phyloP scores from a whole-genome alignment of 2,113 vertebrate species.

The Notiomystis cincta region DNA sequence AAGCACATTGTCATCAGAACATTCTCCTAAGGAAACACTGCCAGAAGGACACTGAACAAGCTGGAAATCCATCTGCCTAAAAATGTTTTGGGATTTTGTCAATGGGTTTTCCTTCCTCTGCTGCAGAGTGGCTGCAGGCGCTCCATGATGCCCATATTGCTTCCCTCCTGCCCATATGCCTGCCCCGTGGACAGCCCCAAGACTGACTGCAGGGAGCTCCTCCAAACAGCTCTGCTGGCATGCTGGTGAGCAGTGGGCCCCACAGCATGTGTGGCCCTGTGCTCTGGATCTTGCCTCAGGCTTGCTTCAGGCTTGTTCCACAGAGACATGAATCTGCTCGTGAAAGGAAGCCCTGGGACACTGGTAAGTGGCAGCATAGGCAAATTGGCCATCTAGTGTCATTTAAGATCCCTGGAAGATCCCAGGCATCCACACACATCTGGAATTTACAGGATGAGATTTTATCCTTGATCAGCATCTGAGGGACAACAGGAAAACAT shows the following conservation, averaged over 20 bases:
- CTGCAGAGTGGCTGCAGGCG: neutral
- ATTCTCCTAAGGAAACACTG: neutral
- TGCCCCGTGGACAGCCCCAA: neutral
- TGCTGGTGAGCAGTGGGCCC: neutral
- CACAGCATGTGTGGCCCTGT: neutral
- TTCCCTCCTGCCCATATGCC: neutral
- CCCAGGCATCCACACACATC: neutral
- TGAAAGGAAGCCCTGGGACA: neutral
- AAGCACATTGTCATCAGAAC: neutral
- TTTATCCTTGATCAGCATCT: rapidly evolving
- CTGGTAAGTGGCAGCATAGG: neutral
- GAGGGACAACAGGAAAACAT: neutral
- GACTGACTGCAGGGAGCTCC: neutral
- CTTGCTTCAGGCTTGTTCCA: neutral
- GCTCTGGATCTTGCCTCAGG: neutral
- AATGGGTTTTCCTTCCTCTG: neutral
- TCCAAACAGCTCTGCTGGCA: neutral
- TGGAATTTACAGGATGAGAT: neutral
- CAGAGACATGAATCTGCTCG: neutral
- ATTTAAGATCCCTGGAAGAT: neutral
- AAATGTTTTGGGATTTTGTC: neutral
- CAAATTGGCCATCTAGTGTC: neutral
- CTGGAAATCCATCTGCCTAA: neutral
- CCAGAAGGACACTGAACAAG: neutral
- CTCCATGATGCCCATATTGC: neutral